phyloP scores from a whole-genome alignment of 2,113 vertebrate species.

The Ageneiosus marmoratus region DNA sequence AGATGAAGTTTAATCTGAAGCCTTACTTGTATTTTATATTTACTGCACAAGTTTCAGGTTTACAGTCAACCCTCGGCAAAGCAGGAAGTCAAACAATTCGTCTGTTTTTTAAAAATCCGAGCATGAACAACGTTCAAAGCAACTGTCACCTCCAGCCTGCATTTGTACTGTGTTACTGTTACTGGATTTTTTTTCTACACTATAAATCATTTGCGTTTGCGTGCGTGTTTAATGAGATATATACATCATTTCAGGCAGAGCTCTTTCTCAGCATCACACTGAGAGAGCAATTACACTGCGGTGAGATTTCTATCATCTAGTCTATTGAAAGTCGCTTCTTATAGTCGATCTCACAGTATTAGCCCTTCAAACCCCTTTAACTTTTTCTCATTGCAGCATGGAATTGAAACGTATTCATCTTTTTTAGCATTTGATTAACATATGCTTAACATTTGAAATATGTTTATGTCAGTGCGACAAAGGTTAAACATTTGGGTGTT shows the following conservation, averaged over 20 bases:
- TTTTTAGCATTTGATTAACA: neutral
- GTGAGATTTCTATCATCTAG: neutral
- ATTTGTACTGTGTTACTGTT: constrained; percentile 4
- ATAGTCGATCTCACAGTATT: neutral
- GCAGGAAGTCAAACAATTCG: constrained; percentile 21
- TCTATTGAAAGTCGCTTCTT: neutral
- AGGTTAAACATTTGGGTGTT: neutral
- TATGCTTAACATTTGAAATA: neutral
- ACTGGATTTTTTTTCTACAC: neutral
- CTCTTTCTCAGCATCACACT: constrained; percentile 31
- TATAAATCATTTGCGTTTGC: constrained; percentile 11
- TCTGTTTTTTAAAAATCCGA: neutral
- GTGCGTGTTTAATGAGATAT: constrained; percentile 32
- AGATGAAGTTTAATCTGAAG: constrained; percentile 30
- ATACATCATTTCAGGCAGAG: constrained; percentile 27
- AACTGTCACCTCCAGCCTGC: neutral
- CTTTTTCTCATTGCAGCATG: neutral
- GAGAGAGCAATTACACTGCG: constrained; percentile 27
- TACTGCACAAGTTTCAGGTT: constrained; percentile 22
- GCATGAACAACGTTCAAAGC: neutral
- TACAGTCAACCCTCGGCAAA: neutral
- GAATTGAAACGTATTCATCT: neutral
- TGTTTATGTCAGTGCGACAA: neutral
- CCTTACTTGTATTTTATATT: constrained; percentile 33
- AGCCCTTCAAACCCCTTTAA: neutral